These are phyloP conservation scores for Oncorhynchus gorbuscha DNA, from an alignment of 2,113 vertebrate species.

Conservation along the genomic window DNA sequence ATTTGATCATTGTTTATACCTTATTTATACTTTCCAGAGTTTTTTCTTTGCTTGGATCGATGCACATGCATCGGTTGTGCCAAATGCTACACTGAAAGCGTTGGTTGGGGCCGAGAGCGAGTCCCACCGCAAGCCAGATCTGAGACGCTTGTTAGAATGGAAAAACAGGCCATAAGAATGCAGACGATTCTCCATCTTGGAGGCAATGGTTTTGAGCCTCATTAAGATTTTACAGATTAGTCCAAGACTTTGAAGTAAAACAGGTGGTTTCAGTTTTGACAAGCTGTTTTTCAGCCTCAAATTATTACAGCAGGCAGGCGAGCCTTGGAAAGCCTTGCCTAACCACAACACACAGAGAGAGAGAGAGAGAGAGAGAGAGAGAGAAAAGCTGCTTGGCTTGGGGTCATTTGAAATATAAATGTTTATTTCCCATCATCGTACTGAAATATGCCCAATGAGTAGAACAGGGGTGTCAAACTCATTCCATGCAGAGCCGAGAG, in stretches of 20 bases:
- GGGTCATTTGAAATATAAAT: background rate
- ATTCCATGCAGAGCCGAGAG: too few species aligned
- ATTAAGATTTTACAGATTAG: slow-evolving; percentile 22
- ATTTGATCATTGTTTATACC: background rate
- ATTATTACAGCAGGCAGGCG: slow-evolving; percentile 27
- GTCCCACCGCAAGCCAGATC: slow-evolving; percentile 22
- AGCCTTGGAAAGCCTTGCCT: background rate
- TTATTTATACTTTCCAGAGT: background rate
- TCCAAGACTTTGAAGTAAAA: slow-evolving; percentile 5
- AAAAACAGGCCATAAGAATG: background rate
- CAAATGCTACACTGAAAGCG: too few species aligned
- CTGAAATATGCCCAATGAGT: background rate
- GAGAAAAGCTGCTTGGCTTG: background rate
- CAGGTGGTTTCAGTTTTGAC: slow-evolving; percentile 2
- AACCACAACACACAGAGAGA: background rate
- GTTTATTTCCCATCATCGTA: background rate
- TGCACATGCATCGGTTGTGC: background rate
- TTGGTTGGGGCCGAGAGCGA: slow-evolving; percentile 20
- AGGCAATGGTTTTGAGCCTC: slow-evolving; percentile 26
- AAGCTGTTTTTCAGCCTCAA: slow-evolving; percentile 36
- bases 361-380: background rate
- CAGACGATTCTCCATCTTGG: slow-evolving; percentile 1
- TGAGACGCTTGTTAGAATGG: slow-evolving; percentile 17
- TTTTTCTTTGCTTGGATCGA: background rate
- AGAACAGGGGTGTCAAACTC: background rate